A percentile compares a stretch with the other conserved stretches of the same genome.
phyloP scores from a whole-genome alignment of 2,888 invertebrate genomes.

The Icerya purchasi region DNA sequence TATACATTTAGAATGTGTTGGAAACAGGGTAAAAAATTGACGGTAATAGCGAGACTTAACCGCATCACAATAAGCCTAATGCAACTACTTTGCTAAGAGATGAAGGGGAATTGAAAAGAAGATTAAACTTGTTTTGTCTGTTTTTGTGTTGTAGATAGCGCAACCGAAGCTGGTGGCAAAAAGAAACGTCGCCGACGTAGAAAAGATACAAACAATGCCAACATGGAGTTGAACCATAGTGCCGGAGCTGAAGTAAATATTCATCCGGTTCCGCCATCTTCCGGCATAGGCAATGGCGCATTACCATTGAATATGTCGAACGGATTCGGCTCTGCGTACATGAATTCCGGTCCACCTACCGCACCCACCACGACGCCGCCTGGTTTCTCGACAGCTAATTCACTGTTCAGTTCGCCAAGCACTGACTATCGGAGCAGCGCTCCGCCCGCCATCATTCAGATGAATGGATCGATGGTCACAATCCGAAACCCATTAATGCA shows the following conservation, averaged over 20 bases:
- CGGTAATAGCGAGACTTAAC: too few relatives aligned
- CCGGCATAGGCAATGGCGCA: background rate
- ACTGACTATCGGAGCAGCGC: constrained; percentile 21
- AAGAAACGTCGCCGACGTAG: constrained; percentile 11
- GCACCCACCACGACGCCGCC: constrained; percentile 2
- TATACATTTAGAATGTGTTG: too few relatives aligned
- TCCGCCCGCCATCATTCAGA: constrained; percentile 35
- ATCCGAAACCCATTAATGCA: constrained; percentile 42
- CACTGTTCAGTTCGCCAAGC: constrained; percentile 20
- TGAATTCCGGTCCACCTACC: constrained; percentile 2
- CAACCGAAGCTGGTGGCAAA: constrained; percentile 17
- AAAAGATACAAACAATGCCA: constrained; percentile 9
- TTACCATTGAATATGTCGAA: constrained; percentile 7
- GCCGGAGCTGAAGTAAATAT: background rate
- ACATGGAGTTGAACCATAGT: constrained; percentile 4
- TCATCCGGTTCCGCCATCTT: background rate
- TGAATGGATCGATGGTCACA: constrained; percentile 55
- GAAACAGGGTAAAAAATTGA: too few relatives aligned
- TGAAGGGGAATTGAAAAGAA: too few relatives aligned
- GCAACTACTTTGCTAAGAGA: too few relatives aligned
- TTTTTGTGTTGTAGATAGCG: constrained; percentile 28
- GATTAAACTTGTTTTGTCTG: too few relatives aligned
- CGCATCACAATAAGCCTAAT: too few relatives aligned
- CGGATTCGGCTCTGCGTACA: background rate
- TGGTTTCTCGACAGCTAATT: constrained; percentile 1